phyloP scores from a whole-genome alignment of 2,113 vertebrate genomes.

The Nerophis ophidion region DNA sequence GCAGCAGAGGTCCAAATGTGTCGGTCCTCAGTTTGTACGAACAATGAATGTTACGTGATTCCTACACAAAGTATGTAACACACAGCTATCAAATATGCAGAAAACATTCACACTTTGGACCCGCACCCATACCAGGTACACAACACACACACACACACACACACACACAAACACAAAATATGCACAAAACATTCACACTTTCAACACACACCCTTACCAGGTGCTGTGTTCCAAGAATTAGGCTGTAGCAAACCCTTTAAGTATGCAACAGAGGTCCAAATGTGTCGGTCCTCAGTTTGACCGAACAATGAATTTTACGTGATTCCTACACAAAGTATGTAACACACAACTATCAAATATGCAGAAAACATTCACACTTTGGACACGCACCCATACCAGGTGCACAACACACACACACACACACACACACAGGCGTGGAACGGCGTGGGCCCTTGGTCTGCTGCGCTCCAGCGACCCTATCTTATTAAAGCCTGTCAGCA shows the following conservation, averaged over 20 bases:
- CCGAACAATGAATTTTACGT: background rate
- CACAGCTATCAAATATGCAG: constrained; percentile 4
- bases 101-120: background rate
- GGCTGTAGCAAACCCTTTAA: no score
- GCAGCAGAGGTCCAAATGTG: background rate
- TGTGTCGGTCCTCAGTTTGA: constrained; percentile 1
- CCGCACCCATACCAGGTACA: background rate
- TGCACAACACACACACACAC: constrained; percentile 20
- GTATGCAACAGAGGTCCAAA: background rate
- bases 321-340: constrained; percentile 16
- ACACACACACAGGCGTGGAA: constrained; percentile 32
- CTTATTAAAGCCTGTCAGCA: constrained; percentile 77
- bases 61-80: constrained; percentile 16
- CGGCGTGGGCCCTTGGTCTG: constrained; percentile 49
- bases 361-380: constrained; percentile 1
- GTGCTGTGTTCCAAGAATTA: no score
- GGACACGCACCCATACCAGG: background rate
- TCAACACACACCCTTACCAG: no score
- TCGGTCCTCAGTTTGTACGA: background rate
- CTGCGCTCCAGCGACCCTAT: constrained; percentile 68
- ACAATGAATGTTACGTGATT: background rate
- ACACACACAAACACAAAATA: no score
- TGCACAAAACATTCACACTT: no score
- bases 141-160: constrained; percentile 23
- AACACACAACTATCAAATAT: constrained; percentile 5